Base-by-base conservation (phyloP, 2,113 vertebrate genomes). In the Mormyrus iriodes region DNA sequence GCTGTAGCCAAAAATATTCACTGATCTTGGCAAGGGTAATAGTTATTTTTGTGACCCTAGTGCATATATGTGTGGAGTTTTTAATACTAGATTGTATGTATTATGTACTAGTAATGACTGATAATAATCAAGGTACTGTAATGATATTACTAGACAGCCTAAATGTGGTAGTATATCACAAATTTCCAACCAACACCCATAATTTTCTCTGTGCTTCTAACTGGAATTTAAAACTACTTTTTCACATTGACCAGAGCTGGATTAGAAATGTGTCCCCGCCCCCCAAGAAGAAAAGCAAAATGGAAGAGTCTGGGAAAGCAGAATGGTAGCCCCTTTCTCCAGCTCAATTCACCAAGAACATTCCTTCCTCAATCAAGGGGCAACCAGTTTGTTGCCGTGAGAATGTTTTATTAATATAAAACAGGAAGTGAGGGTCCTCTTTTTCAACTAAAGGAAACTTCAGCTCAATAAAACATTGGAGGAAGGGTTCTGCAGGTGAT, bases 391-490 rank as follows among this genome's bases (percentile, higher is more conserved):
- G 21, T 82, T 83, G 88, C 48, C 83, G 42, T 84, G 76, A 58
- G 52, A 39, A 27, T 58, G 27, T 89, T 46, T 73, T 31, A 84
- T 89, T 85, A 85, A 58, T 61, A 46, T 84, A 31, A 69, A 89
- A 53, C 88, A 19, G 52, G 73, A 58, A 17, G 51, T 21, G 82
- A 85, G 88, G 13, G 21, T 84, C 12, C 44, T 31, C 39, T 53
- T 48, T 84, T 89, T 42, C 53, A 31, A 7, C 17, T 27, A 58
- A 19, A 65, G 5, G 24, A n/a, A 79, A 1, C 35, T 84, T 39
- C 52, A 31, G 79, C 49, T 42, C 82, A 88, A 88, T 39, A 46
- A 46, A 49, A 55, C 39, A 21, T 88, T 51, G 73, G 46, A 55
- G 31, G 17, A 39, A 13, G 13, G 39, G 58, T 61, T n/a, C 7